phyloP scores from a whole-genome alignment of 2,113 vertebrate genomes.

The Pterocles burchelli region DNA sequence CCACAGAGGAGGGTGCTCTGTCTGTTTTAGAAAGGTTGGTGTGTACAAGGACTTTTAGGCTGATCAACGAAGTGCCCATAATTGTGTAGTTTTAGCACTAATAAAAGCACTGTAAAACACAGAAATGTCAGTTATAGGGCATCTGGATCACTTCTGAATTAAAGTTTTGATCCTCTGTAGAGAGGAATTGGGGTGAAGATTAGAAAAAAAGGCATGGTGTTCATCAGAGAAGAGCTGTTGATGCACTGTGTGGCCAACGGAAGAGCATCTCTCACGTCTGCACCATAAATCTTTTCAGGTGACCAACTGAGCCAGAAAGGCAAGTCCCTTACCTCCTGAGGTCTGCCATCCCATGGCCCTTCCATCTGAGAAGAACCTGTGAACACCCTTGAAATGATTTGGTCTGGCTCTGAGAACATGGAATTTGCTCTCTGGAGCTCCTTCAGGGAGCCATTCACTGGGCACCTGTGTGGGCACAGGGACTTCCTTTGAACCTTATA shows the following conservation, averaged over 20 bases:
- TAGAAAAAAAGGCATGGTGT: neutral
- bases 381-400: neutral
- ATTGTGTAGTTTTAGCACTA: neutral
- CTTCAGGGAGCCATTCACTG: neutral
- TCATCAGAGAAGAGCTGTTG: neutral
- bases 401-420: neutral
- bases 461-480: neutral
- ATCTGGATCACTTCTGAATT: neutral
- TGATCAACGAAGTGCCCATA: neutral
- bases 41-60: neutral
- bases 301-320: neutral
- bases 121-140: neutral
- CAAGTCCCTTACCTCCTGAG: neutral
- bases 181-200: neutral
- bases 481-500: neutral
- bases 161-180: neutral
- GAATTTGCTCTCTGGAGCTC: neutral
- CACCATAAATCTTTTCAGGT: neutral
- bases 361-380: neutral
- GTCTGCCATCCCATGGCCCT: neutral
- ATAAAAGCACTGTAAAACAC: neutral
- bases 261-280: neutral
- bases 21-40: neutral
- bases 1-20: neutral
- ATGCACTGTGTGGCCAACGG: neutral